These are phyloP conservation scores for Stichopus horrens DNA, from an alignment of 53 echinoderm and acorn worm genomes.

Conservation along the genomic window DNA sequence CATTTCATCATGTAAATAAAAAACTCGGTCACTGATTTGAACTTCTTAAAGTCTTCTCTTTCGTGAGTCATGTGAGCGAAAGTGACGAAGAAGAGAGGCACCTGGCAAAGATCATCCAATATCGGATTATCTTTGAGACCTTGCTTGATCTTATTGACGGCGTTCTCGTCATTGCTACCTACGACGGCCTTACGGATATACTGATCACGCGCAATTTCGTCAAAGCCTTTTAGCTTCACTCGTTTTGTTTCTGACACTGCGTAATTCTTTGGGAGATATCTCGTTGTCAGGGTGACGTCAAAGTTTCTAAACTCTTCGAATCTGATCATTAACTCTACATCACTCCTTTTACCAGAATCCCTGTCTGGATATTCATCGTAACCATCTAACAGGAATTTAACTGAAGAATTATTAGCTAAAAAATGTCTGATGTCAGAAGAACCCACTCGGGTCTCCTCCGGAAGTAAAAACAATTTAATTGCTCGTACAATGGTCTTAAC, in stretches of 20 bases:
- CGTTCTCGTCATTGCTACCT: not conserved
- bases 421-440: not conserved
- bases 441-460: not conserved
- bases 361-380: not conserved
- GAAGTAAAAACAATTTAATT: not conserved
- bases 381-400: not conserved
- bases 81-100: not conserved
- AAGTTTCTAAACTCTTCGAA: not conserved
- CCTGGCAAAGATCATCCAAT: not conserved
- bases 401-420: not conserved
- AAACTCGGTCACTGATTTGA: not conserved
- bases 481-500: not conserved
- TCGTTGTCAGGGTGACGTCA: not conserved
- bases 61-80: constrained; percentile 7
- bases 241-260: not conserved
- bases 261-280: not conserved
- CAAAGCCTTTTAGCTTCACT: not conserved
- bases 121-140: not conserved
- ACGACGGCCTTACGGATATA: not conserved
- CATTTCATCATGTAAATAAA: not conserved
- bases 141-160: not conserved
- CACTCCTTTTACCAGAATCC: not conserved
- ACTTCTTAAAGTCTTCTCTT: not conserved
- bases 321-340: not conserved
- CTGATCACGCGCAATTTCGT: not conserved